Evolutionary conservation across 64 coral and sea anemone species (phyloP), one percentile per base, ranked within the genome.

Genomic region (Cladopsammia gracilis): DNA sequence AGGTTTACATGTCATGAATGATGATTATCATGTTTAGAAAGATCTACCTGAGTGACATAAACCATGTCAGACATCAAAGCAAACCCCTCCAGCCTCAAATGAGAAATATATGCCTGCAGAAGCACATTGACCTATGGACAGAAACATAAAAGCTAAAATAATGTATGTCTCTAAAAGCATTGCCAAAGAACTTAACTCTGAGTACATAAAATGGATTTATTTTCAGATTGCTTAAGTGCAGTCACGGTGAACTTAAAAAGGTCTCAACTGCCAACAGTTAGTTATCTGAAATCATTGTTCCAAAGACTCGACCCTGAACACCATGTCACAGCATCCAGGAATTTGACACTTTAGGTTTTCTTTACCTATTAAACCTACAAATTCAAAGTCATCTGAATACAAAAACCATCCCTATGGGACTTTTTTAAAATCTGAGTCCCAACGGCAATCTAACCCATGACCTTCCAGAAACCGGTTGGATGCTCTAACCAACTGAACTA

Each of bases 61-160:
- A 98, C 97, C 97, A 98, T 98, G 75, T 98, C 97, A 22, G 94
- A 93, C 94, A 96, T 98, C 20, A 98, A 91, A 60, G 90, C 97
- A 94, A 98, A 98, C n/a, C 97, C 97, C 58, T 98, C 97, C 52
- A 98, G 84, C 61, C 88, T 99, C 48, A 99, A 86, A 70, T 99
- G 97, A 58, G 97, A 99, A 45, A 99, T 99, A 23, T 96, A 99
- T 2, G 97, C 95, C 79, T 99, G 97, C 18, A 99, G 77, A 20
- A 99, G 56, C 18, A 99, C 97, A 89, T 99, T 99, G 4, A 99
- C 97, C 97, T 99, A 11, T 7, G 18, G 45, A 76, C 25, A 26
- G 2, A 57, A 89, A 4, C 76, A 65, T 23, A 34, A 2, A 34
- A 51, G 22, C 74, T 58, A 67, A 57, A 78, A 18, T 9, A 4